Percentiles rank a stretch among this genome's conserved stretches.
These are phyloP conservation scores for Leptinotarsa rubiginosa DNA, from an alignment of 2,888 invertebrate species.

Conservation along the genomic window DNA sequence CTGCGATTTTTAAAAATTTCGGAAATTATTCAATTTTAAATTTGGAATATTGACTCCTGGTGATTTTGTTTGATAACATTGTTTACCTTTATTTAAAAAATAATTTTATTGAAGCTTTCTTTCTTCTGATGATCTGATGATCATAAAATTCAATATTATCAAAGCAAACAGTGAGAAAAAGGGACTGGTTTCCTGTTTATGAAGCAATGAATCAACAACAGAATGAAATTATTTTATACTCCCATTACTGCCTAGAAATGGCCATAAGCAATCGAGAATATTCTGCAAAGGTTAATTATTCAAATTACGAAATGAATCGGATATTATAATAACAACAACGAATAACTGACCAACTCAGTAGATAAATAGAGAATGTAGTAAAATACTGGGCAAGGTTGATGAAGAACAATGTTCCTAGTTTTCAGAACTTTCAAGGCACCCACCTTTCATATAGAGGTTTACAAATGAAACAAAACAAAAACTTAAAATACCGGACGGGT, in stretches of 20 bases:
- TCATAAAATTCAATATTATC: too few species aligned
- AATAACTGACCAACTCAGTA: background rate
- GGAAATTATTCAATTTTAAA: too few species aligned
- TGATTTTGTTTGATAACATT: too few species aligned
- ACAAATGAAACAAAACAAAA: too few species aligned
- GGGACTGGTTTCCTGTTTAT: background rate
- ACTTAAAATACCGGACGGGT: too few species aligned
- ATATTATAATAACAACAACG: background rate
- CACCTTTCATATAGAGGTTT: too few species aligned
- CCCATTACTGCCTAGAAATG: background rate
- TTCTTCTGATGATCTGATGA: too few species aligned
- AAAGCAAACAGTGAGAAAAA: background rate
- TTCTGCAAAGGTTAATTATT: conserved; percentile 6
- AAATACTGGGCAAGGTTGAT: background rate
- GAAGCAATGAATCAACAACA: background rate
- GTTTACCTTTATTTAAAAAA: too few species aligned
- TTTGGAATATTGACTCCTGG: too few species aligned
- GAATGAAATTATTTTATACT: conserved; percentile 1
- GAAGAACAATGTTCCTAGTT: background rate
- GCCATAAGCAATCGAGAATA: conserved; percentile 7
- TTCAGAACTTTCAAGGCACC: too few species aligned
- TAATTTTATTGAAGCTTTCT: too few species aligned
- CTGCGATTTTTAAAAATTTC: too few species aligned
- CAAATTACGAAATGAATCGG: conserved; percentile 3
- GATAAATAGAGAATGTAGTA: background rate